phyloP scores from a whole-genome alignment of 2,797 vertebrate species.

The Gallinago nigripennis region DNA sequence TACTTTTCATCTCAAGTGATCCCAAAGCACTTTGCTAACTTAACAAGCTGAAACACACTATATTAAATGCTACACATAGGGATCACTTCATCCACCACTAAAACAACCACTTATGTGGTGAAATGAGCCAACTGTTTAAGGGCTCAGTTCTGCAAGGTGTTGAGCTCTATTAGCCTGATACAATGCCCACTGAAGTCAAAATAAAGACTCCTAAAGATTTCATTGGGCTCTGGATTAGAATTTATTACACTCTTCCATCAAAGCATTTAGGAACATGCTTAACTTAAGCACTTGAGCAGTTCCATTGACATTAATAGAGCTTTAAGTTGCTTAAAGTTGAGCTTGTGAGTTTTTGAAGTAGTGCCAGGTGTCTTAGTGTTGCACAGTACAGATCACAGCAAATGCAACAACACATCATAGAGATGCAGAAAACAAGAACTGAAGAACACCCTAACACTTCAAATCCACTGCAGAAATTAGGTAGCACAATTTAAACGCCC shows the following conservation, averaged over 20 bases:
- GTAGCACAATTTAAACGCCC: background rate
- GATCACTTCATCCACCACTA: conserved; percentile 53
- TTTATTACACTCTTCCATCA: conserved; percentile 49
- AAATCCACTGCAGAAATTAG: background rate
- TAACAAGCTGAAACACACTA: conserved; percentile 61
- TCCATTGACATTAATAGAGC: conserved; percentile 6
- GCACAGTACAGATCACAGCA: background rate
- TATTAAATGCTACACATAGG: conserved; percentile 59
- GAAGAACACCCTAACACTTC: background rate
- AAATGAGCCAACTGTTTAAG: conserved; percentile 55
- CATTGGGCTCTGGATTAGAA: conserved; percentile 32
- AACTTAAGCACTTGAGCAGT: conserved; percentile 48
- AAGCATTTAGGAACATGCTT: conserved; percentile 37
- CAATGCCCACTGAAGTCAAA: conserved; percentile 45
- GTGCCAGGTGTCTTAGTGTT: background rate
- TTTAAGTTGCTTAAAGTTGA: conserved; percentile 47
- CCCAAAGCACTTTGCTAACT: conserved; percentile 57
- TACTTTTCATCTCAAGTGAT: conserved; percentile 51
- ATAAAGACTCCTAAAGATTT: conserved; percentile 37
- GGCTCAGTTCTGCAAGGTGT: conserved; percentile 32
- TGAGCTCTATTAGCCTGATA: conserved; percentile 58
- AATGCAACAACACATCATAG: background rate
- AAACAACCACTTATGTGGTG: conserved; percentile 49
- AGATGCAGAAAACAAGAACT: background rate
- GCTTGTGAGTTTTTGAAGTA: conserved; percentile 11